A percentile compares a stretch with the other conserved stretches of the same genome.
Conservation (phyloP, 2,888 invertebrate species). For the Epinotia brunnichana region DNA sequence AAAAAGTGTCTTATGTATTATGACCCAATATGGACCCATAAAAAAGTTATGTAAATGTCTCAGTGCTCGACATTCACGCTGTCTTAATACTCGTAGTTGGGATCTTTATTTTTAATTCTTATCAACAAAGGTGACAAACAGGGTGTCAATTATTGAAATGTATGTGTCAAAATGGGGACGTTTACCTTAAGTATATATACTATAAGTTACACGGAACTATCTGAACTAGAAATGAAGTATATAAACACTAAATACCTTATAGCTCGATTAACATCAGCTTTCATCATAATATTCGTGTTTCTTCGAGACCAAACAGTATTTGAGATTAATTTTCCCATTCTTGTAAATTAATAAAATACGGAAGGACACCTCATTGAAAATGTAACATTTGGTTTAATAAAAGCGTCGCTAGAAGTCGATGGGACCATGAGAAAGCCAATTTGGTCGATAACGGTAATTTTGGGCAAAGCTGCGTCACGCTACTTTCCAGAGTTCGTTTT, state of each 20-base stretch:
- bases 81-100: no score
- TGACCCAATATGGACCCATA: no score
- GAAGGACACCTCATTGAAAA: slow-evolving; percentile 27
- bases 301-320: neutral
- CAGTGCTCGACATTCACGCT: no score
- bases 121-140: no score
- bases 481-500: slow-evolving; percentile 67
- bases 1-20: no score
- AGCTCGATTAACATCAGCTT: neutral
- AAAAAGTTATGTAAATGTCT: no score
- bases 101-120: no score
- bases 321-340: neutral
- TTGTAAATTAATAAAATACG: neutral
- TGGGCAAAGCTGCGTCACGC: slow-evolving; percentile 65
- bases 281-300: neutral
- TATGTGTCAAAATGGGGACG: no score
- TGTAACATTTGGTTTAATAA: slow-evolving; percentile 30
- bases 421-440: slow-evolving; percentile 54
- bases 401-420: slow-evolving; percentile 5
- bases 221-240: no score
- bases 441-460: slow-evolving; percentile 72
- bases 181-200: no score
- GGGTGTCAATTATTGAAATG: no score
- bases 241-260: neutral
- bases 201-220: no score